Percentiles rank a stretch among this genome's conserved stretches.
Evolutionary conservation across 2,888 invertebrate species (phyloP).

Genomic region (Megastigmus dorsalis): DNA sequence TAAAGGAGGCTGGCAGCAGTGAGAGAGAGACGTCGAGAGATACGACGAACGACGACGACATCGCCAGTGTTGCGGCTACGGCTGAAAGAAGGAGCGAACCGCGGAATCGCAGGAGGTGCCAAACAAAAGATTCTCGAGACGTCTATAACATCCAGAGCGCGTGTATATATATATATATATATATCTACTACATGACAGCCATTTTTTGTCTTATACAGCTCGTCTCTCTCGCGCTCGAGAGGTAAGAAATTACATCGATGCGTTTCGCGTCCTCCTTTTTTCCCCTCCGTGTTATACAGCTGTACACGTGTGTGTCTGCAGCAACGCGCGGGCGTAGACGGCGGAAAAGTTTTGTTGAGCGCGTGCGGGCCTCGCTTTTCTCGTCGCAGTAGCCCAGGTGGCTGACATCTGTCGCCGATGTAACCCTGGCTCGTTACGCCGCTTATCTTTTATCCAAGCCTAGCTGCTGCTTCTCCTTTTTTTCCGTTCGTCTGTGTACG

Average conservation of each 20-base stretch:
- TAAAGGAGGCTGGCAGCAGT: conserved; percentile 22
- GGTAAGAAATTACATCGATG: conserved; percentile 21
- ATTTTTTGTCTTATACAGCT: no score
- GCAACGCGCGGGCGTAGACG: no score
- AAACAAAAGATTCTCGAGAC: no score
- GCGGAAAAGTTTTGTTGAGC: no score
- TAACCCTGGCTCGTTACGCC: neutral
- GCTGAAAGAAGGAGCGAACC: conserved; percentile 3
- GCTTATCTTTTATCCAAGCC: conserved; percentile 27
- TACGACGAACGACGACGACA: no score
- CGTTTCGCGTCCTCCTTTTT: neutral
- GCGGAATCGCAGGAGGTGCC: no score
- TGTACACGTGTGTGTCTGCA: neutral
- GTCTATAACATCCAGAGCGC: no score
- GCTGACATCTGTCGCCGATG: conserved; percentile 29
- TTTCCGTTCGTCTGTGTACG: no score
- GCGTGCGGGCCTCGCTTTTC: neutral
- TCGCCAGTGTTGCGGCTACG: no score
- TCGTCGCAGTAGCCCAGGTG: conserved; percentile 12
- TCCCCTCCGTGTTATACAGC: neutral
- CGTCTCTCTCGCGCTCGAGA: neutral
- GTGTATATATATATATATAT: neutral
- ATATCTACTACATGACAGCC: no score
- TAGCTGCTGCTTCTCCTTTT: no score
- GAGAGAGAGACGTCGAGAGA: conserved; percentile 10